Evolutionary conservation across 1,140 invertebrate genomes (phyloP).

Genomic region (Nebria ingens): DNA sequence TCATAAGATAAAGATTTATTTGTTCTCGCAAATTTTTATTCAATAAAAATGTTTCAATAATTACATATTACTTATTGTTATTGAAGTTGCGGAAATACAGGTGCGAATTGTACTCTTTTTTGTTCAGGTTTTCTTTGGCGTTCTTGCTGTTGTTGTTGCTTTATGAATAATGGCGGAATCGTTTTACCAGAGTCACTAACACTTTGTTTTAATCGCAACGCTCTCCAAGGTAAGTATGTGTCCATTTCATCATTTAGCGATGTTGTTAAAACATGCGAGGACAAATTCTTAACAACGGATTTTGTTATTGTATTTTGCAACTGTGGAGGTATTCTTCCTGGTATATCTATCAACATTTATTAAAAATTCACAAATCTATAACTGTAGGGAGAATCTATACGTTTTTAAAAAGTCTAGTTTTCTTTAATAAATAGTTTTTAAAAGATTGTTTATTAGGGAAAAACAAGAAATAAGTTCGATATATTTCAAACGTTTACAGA

Average conservation of each 20-base stretch:
- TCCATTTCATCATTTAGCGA: constrained; percentile 20
- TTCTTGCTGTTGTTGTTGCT: neutral
- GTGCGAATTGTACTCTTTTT: neutral
- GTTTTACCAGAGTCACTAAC: neutral
- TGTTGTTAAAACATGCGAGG: constrained; percentile 16
- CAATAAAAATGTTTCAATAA: neutral
- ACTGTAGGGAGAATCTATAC: no score
- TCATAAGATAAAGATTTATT: neutral
- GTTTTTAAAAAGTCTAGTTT: no score
- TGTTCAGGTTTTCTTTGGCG: neutral
- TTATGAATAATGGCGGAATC: neutral
- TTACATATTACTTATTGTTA: neutral
- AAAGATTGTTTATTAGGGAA: no score
- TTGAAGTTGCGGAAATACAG: neutral
- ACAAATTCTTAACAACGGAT: constrained; percentile 9
- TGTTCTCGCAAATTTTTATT: neutral
- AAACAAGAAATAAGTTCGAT: no score
- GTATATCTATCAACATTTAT: constrained; percentile 20
- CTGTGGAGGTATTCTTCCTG: constrained; percentile 22
- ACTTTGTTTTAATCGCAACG: neutral
- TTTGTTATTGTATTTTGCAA: constrained; percentile 26
- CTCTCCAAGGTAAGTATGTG: constrained; percentile 23
- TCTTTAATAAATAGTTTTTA: no score
- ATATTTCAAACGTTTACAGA: no score
- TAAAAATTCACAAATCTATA: constrained; percentile 17